Base-by-base conservation (phyloP, 1,140 invertebrate genomes). In the Neuroterus valhalla region DNA sequence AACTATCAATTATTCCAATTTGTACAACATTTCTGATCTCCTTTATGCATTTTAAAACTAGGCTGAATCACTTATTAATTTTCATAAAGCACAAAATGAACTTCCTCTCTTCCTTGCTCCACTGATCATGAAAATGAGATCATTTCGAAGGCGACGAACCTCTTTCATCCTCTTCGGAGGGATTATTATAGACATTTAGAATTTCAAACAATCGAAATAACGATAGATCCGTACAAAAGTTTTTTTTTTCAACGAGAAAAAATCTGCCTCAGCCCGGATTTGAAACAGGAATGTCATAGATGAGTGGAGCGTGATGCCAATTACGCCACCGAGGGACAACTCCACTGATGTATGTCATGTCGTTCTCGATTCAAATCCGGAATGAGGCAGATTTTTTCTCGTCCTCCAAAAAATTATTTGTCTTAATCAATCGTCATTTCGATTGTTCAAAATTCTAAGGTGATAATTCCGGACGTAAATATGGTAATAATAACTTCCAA, bases 101-200 rank as follows among this genome's bases (percentile, higher is more conserved):
- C 21, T 38, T 62, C 55, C 55, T 62, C 12, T 62, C 55, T 48
- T 48, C n/a, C 46, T 62, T 31, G 55, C 55, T 38, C 26, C 26
- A 62, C 55, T 62, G 21, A 62, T 62, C 31, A 38, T 38, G 55
- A 62, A 62, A 62, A 62, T 62, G 55, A 62, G 52, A 31, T 26
- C 15, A 62, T 23, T 62, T 62, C 31, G 31, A 62, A 62, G 31
- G 12, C 31, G 52, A 62, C 21, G 23, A 31, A 15, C 23, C 14
- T 15, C 26, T 26, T 62, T 26, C 52, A 62, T 31, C 52, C 31
- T 62, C 26, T n/a, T 15, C 23, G 31, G 31, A 38, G 55, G 15
- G 0, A 15, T 62, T 23, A 62, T 31, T 52, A 52, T 23, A 11
- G 52, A 23, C 12, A 14, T 62, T 26, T 26, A 21, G 19, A 19